phyloP scores from a whole-genome alignment of 2,888 invertebrate genomes.

The Agrochola circellaris region DNA sequence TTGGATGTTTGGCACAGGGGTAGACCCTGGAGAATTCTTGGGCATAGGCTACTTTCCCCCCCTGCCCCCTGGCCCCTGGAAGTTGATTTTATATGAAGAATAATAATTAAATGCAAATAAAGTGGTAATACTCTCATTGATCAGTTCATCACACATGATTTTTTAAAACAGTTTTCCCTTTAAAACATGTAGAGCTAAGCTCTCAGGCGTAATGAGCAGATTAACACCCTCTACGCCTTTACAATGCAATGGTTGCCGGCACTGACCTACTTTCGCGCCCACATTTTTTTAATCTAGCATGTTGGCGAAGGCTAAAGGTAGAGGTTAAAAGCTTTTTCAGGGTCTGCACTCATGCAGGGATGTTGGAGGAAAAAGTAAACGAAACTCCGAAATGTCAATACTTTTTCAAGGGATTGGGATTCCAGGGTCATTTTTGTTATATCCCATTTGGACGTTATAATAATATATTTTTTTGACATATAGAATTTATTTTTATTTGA shows the following conservation, averaged over 20 bases:
- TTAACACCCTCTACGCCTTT: slow-evolving; percentile 43
- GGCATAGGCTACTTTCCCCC: no score
- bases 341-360: slow-evolving; percentile 9
- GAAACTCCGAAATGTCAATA: slow-evolving; percentile 4
- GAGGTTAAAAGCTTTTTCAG: slow-evolving; percentile 53
- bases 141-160: not conserved
- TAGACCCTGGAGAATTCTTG: no score
- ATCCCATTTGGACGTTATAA: not conserved
- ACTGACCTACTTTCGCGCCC: slow-evolving; percentile 48
- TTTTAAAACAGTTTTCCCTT: not conserved
- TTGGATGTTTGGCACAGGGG: no score
- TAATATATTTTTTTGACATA: not conserved
- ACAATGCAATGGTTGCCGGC: slow-evolving; percentile 46
- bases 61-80: no score
- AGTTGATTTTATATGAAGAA: not conserved
- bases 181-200: slow-evolving; percentile 16
- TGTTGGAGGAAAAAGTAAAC: not conserved
- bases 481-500: no score
- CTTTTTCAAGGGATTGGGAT: not conserved
- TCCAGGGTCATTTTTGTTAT: not conserved
- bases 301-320: slow-evolving; percentile 26
- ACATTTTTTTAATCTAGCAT: slow-evolving; percentile 47
- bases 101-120: not conserved
- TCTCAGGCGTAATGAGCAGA: slow-evolving; percentile 42
- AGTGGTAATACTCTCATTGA: not conserved